phyloP scores from a whole-genome alignment of 2,797 vertebrate genomes.

The Hypotaenidia okinawae region DNA sequence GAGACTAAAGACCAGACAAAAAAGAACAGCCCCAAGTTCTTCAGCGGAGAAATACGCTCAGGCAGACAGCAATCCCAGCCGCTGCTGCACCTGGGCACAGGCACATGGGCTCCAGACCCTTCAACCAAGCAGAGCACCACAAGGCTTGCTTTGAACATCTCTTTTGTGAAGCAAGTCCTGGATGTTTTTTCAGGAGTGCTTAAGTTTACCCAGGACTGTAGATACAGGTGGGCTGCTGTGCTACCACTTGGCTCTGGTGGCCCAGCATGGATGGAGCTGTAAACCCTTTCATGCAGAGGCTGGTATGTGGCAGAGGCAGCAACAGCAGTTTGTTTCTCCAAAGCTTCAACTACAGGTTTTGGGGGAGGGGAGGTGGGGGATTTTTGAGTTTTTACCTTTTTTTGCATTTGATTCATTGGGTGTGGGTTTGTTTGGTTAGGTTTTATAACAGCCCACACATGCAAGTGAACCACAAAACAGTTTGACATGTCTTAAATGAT shows the following conservation, averaged over 20 bases:
- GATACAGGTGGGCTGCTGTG: background rate
- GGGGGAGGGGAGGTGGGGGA: no score
- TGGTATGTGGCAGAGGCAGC: background rate
- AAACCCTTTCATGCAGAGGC: background rate
- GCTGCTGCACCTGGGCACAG: rapidly evolving
- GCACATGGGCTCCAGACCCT: background rate
- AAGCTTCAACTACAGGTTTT: background rate
- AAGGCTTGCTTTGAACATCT: background rate
- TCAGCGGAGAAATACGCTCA: background rate
- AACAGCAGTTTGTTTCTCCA: background rate
- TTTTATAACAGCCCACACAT: background rate
- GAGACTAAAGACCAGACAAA: background rate
- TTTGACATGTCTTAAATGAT: background rate
- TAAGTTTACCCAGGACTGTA: background rate
- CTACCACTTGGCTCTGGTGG: constrained; percentile 6
- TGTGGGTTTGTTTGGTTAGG: background rate
- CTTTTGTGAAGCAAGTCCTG: background rate
- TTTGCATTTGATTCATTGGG: background rate
- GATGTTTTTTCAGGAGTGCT: background rate
- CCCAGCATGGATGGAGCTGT: background rate
- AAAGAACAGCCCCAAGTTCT: background rate
- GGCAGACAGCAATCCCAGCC: rapidly evolving
- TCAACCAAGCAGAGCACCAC: background rate
- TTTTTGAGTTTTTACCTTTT: background rate
- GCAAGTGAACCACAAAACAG: background rate